Conservation (phyloP, 2,888 invertebrate genomes). For the Sturmia bella region DNA sequence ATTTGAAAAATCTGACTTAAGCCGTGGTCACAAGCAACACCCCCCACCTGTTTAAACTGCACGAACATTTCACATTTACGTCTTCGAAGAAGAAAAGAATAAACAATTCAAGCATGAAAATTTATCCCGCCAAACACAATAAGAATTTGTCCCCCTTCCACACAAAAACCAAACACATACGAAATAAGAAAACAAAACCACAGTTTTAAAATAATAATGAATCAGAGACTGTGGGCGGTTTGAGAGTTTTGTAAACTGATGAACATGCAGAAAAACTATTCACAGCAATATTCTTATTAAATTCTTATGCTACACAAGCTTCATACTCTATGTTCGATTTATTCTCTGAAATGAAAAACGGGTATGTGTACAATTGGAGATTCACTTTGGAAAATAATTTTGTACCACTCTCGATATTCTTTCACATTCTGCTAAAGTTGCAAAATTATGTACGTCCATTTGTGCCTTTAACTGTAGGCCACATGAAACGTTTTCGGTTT, state of each 20-base stretch:
- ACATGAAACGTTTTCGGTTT: slow-evolving; percentile 46
- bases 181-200: too few relatives aligned
- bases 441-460: slow-evolving; percentile 1
- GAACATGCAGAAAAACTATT: not conserved
- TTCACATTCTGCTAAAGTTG: not conserved
- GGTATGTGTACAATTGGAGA: not conserved
- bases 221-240: slow-evolving; percentile 26
- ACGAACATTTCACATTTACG: too few relatives aligned
- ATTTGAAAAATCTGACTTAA: too few relatives aligned
- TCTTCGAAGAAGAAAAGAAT: too few relatives aligned
- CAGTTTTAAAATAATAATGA: slow-evolving; percentile 1
- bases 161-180: too few relatives aligned
- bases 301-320: slow-evolving; percentile 36
- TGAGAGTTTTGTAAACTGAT: slow-evolving; percentile 20
- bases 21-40: too few relatives aligned
- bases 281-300: not conserved
- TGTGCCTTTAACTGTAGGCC: slow-evolving; percentile 1
- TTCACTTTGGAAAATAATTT: not conserved
- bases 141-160: too few relatives aligned
- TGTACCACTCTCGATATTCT: too few relatives aligned
- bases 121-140: not conserved
- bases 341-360: slow-evolving; percentile 29
- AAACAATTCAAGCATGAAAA: too few relatives aligned
- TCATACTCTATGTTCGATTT: not conserved
- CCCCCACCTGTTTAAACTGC: too few relatives aligned